Evolutionary conservation across 2,113 vertebrate species (phyloP).

Genomic region (Phainopepla nitens): DNA sequence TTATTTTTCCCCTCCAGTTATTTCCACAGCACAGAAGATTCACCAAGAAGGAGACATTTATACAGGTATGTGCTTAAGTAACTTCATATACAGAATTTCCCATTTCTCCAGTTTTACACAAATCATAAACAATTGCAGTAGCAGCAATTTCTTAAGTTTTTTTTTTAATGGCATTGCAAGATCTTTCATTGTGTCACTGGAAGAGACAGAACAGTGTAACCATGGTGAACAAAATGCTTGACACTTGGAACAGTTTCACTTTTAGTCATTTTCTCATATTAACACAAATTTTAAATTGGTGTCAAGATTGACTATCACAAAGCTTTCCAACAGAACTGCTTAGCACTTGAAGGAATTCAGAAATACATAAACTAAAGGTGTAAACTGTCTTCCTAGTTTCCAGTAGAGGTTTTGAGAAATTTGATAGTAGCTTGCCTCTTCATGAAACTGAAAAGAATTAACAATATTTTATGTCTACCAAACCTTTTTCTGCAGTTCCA

Average conservation of each 20-base stretch:
- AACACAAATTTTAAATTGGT: background rate
- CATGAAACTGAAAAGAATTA: background rate
- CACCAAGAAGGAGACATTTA: constrained; percentile 85
- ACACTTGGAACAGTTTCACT: background rate
- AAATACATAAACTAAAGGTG: background rate
- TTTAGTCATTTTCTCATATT: background rate
- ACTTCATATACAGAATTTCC: background rate
- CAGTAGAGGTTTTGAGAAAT: background rate
- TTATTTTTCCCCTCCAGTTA: constrained; percentile 73
- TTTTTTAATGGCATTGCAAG: background rate
- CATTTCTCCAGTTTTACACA: fast-evolving
- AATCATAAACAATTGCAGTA: background rate
- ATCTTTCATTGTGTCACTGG: background rate
- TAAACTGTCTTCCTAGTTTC: background rate
- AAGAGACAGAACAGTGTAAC: background rate
- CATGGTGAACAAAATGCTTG: background rate
- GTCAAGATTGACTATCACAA: background rate
- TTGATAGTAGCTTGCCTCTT: background rate
- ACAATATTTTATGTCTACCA: background rate
- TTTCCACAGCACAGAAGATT: constrained; percentile 93
- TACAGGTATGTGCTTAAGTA: constrained; percentile 80
- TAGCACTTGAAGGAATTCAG: background rate
- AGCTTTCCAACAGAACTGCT: background rate
- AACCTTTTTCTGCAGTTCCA: background rate
- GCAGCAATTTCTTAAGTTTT: background rate